Percentiles rank a stretch among this genome's conserved stretches.
phyloP scores from a whole-genome alignment of 2,888 invertebrate genomes.

The Clusia tigrina region DNA sequence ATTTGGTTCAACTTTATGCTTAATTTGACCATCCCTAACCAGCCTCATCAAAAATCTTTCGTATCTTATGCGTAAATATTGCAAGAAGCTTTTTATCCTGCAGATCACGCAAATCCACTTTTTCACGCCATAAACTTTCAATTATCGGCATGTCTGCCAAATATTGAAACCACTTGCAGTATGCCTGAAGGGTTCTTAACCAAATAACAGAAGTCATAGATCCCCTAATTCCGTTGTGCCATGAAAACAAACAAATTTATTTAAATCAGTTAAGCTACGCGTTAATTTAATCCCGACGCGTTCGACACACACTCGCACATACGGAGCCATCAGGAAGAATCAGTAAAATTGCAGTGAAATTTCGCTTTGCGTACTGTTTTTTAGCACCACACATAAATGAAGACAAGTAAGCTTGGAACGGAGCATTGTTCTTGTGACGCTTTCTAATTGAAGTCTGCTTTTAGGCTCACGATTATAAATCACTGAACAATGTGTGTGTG shows the following conservation, averaged over 20 bases:
- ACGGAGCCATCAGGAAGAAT: neutral
- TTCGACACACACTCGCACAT: neutral
- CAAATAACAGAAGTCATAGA: no score
- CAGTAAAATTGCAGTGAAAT: neutral
- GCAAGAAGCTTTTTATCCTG: no score
- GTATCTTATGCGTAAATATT: no score
- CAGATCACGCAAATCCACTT: neutral
- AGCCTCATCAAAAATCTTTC: no score
- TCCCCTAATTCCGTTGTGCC: no score
- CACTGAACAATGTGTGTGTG: neutral
- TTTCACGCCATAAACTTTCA: slow-evolving; percentile 3
- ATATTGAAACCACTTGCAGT: no score
- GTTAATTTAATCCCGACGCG: slow-evolving; percentile 6
- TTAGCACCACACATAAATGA: no score
- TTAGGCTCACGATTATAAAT: slow-evolving; percentile 3
- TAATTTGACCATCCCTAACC: no score
- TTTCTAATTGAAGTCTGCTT: no score
- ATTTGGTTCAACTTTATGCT: no score
- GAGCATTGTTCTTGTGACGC: no score
- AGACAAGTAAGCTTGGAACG: neutral
- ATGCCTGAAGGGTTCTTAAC: no score
- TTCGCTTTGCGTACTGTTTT: neutral
- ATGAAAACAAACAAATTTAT: neutral
- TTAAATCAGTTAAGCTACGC: neutral
- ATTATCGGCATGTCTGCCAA: neutral